phyloP scores from a whole-genome alignment of 2,888 invertebrate species.

The Drosophila leonis region DNA sequence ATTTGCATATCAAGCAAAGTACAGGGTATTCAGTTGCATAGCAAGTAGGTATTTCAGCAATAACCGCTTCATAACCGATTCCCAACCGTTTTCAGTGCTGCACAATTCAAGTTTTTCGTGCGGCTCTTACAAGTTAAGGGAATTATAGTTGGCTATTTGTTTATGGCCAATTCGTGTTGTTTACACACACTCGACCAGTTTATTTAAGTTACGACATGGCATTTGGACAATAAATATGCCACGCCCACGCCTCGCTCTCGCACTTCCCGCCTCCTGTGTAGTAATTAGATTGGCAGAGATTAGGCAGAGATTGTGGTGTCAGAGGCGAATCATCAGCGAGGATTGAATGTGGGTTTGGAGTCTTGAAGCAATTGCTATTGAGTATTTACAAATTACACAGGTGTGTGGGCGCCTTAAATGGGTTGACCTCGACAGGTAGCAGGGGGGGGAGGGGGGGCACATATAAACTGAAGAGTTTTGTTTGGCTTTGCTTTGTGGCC shows the following conservation, averaged over 20 bases:
- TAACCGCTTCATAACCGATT: constrained; percentile 5
- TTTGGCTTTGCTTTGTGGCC: constrained; percentile 45
- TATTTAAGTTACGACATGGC: constrained; percentile 11
- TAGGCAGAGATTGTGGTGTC: not conserved
- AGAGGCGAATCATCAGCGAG: not conserved
- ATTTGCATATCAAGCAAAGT: not conserved
- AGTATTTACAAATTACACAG: constrained; percentile 16
- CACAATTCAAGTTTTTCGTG: not conserved
- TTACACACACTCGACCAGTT: constrained; percentile 1
- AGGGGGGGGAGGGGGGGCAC: not conserved
- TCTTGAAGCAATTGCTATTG: constrained; percentile 11
- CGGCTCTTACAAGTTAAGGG: not conserved
- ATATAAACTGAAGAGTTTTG: constrained; percentile 33
- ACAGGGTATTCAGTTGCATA: not conserved
- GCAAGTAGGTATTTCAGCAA: not conserved
- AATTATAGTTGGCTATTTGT: not conserved
- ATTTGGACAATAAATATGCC: constrained; percentile 8
- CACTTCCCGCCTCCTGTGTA: not conserved
- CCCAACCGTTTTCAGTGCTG: not conserved
- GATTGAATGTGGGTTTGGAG: constrained; percentile 12
- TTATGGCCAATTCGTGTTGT: constrained; percentile 1
- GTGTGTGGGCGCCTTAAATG: constrained; percentile 2
- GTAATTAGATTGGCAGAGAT: not conserved
- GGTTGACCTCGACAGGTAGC: not conserved
- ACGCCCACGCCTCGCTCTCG: not conserved